Conservation (phyloP, 2,113 vertebrate genomes). For the Girardinichthys multiradiatus region DNA sequence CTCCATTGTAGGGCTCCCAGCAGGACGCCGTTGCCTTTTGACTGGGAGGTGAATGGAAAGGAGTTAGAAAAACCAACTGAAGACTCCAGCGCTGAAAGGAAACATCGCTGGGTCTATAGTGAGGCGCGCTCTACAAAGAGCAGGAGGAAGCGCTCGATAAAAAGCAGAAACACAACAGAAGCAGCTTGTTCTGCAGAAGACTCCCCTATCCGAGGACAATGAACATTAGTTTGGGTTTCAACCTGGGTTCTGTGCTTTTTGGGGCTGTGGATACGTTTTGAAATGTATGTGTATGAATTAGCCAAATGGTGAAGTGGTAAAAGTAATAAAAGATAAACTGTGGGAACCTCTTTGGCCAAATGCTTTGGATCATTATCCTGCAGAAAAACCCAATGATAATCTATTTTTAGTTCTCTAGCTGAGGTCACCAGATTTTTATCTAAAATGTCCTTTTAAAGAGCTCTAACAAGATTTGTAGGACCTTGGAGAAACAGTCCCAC, state of each 20-base stretch:
- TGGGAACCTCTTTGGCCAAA: no score
- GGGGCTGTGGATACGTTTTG: not conserved
- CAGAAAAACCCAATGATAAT: no score
- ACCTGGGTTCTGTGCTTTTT: constrained; percentile 6
- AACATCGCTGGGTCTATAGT: constrained; percentile 60
- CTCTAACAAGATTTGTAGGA: no score
- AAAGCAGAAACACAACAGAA: constrained; percentile 60
- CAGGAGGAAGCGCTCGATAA: constrained; percentile 54
- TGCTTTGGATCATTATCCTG: no score
- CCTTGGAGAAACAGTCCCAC: no score
- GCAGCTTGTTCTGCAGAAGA: constrained; percentile 73
- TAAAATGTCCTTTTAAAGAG: no score
- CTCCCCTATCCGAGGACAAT: constrained; percentile 60
- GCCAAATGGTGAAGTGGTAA: constrained; percentile 9
- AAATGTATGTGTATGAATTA: constrained; percentile 2
- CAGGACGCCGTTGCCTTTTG: constrained; percentile 72
- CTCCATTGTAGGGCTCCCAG: constrained; percentile 60
- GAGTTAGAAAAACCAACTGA: constrained; percentile 76
- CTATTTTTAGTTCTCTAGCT: no score
- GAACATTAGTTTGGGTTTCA: constrained; percentile 48
- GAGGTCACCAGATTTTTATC: no score
- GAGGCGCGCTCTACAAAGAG: constrained; percentile 53
- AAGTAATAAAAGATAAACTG: not conserved
- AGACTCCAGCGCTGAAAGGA: constrained; percentile 64
- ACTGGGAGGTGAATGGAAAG: constrained; percentile 77